A percentile compares a stretch with the other conserved stretches of the same genome.
These are phyloP conservation scores for Anastatus disparis DNA, from an alignment of 1,140 invertebrate genomes.

Conservation along the genomic window DNA sequence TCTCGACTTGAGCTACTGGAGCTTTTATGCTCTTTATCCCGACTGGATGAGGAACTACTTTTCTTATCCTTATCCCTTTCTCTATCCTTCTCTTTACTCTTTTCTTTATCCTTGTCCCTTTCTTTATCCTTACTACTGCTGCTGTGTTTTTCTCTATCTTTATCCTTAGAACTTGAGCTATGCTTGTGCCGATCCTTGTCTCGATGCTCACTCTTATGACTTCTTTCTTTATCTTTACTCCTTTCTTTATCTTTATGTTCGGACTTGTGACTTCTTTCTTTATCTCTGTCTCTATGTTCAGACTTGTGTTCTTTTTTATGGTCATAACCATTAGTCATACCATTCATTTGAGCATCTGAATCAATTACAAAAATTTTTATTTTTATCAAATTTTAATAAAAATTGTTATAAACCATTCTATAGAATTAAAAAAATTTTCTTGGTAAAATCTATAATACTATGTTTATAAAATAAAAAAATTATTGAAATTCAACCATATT, in stretches of 20 bases:
- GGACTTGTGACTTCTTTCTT: slow-evolving; percentile 69
- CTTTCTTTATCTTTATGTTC: slow-evolving; percentile 66
- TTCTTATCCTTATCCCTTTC: slow-evolving; percentile 56
- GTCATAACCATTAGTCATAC: slow-evolving; percentile 76
- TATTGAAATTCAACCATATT: too few relatives aligned
- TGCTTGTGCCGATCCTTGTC: slow-evolving; percentile 60
- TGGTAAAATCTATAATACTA: too few relatives aligned
- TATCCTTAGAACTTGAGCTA: slow-evolving; percentile 59
- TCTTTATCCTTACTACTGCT: slow-evolving; percentile 45
- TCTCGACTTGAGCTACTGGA: slow-evolving; percentile 67
- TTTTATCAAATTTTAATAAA: background rate
- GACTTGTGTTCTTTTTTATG: slow-evolving; percentile 78
- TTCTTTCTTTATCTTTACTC: slow-evolving; percentile 62
- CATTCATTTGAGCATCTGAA: slow-evolving; percentile 73
- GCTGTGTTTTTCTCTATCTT: slow-evolving; percentile 64
- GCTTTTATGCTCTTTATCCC: slow-evolving; percentile 73
- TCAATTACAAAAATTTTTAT: slow-evolving; percentile 24
- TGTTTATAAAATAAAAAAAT: too few relatives aligned
- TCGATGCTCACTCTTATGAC: slow-evolving; percentile 59
- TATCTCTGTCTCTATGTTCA: slow-evolving; percentile 73
- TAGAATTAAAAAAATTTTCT: too few relatives aligned
- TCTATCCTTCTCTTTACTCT: slow-evolving; percentile 48
- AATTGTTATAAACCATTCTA: too few relatives aligned
- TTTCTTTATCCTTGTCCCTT: slow-evolving; percentile 46
- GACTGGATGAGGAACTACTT: slow-evolving; percentile 63